Evolutionary conservation across 2,888 invertebrate genomes (phyloP), one percentile per base, ranked within the genome.

Genomic region (Monoplex corrugatus): DNA sequence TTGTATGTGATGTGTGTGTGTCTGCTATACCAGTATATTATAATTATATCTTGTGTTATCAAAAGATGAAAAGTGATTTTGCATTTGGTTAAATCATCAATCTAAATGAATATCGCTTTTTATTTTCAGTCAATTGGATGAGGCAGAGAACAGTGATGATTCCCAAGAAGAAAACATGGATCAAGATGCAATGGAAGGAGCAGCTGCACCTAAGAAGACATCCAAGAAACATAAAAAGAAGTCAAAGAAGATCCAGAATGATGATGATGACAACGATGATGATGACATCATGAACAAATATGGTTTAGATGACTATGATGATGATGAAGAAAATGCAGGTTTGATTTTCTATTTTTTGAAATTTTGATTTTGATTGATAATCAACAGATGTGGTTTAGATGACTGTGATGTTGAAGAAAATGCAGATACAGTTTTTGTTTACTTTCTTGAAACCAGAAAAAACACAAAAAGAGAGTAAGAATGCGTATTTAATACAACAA

Each of bases 281-380:
- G 93, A 94, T 91, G 93, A 94, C 80, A 98, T 98, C 95, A 98
- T 98, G 93, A 97, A 97, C 87, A 98, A 98, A 95, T 97, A 96
- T 94, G 93, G 94, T 90, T 90, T 96, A 87, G 96, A 96, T 90
- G 95, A 96, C 90, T 96, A 96, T 93, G 96, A 96, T 92, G 95
- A 96, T 38, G 95, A 96, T 90, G 95, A 93, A 89, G 57, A 86
- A 72, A 80, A 82, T 89, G 88, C 50, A 8, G 23, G 2, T 68
- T n/a, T 68, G 13, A 13, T 19, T 50, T 19, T 50, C 50, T 50
- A 10, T 50, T 19, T 50, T 19, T 23, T 38, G 19, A n/a, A 28
- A 2, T 86, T 68, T 2, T 28, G 6, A n/a, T 68, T 68, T 68
- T 68, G 2, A 0, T n/a, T 68, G n/a, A n/a, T n/a, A n/a, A n/a